These are phyloP conservation scores for Brenthis daphne DNA, from an alignment of 2,888 invertebrate genomes.

Conservation along the genomic window DNA sequence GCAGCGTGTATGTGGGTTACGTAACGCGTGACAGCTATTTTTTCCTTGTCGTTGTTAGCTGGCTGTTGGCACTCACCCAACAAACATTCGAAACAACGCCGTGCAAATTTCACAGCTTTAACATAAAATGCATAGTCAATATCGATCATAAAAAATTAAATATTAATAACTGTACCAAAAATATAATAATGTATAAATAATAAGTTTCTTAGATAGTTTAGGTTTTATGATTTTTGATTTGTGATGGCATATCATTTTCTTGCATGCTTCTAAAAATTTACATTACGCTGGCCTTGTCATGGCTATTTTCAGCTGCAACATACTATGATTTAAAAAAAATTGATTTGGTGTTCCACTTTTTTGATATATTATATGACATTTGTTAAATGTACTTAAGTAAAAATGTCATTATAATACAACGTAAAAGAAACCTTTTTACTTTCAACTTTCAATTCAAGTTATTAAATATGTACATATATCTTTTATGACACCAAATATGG, in stretches of 20 bases:
- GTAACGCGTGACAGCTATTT: conserved; percentile 74
- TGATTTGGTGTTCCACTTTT: conserved; percentile 6
- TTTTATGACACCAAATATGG: too few species aligned
- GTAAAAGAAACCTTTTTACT: background rate
- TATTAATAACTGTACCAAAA: background rate
- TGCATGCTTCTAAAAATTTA: conserved; percentile 14
- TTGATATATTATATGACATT: background rate
- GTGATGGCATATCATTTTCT: conserved; percentile 3
- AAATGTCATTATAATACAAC: too few species aligned
- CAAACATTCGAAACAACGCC: conserved; percentile 51
- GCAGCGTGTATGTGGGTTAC: conserved; percentile 42
- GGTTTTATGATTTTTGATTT: too few species aligned
- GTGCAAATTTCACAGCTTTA: conserved; percentile 36
- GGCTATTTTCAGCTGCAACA: conserved; percentile 38
- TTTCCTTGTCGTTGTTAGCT: conserved; percentile 71
- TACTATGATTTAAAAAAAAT: conserved; percentile 28
- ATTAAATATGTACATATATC: too few species aligned
- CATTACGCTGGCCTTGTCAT: conserved; percentile 36
- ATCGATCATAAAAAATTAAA: conserved; percentile 5
- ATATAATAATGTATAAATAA: background rate
- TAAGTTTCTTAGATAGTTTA: background rate
- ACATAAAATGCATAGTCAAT: conserved; percentile 31
- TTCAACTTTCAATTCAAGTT: background rate
- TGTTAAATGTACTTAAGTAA: too few species aligned
- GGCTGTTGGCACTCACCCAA: conserved; percentile 69